Evolutionary conservation across 1,140 invertebrate species (phyloP), one percentile per base, ranked within the genome.

Genomic region (Drosophila sulfurigaster): DNA sequence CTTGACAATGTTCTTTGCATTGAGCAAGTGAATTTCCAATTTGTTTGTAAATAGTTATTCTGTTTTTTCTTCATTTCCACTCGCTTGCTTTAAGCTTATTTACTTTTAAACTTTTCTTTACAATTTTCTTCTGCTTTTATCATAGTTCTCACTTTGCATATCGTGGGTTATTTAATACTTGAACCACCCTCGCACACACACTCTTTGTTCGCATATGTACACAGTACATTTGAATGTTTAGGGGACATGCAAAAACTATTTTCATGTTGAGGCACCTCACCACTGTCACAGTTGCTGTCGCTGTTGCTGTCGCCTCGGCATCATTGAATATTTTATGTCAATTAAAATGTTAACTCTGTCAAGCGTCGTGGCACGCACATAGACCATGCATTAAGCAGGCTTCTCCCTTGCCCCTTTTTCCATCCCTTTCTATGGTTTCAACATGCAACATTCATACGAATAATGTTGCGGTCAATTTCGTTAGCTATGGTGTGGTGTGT

Each of bases 341-440:
- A 83, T 87, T 88, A 87, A 87, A 87, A 83, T 87, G 83, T 87
- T 88, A 87, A 82, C 83, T 82, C 80, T 70, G 80, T 80, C 80
- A 82, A 83, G 83, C 83, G 77, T 52, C 82, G 73, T 62, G 62
- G 73, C 67, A 79, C 77, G 63, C 73, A 76, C 58, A 76, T 41
- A 32, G 63, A 43, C 32, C 69, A 41, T 32, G 49, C 65, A 65
- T 57, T 65, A 71, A 63, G 67, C 81, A 49, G 15, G 30, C 28
- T 41, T n/a, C n/a, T 13, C 35, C 15, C 13, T 25, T 57, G 30
- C 60, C 56, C 51, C 48, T 48, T 43, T 2, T 10, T 38, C 15
- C 11, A 5, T 41, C 48, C 15, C 73, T 70, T 69, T 64, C 38
- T 35, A 54, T 20, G 60, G 51, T 66, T 74, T 60, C 60, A 48